Evolutionary conservation across 2,888 invertebrate species (phyloP).

Genomic region (Dione vanillae): DNA sequence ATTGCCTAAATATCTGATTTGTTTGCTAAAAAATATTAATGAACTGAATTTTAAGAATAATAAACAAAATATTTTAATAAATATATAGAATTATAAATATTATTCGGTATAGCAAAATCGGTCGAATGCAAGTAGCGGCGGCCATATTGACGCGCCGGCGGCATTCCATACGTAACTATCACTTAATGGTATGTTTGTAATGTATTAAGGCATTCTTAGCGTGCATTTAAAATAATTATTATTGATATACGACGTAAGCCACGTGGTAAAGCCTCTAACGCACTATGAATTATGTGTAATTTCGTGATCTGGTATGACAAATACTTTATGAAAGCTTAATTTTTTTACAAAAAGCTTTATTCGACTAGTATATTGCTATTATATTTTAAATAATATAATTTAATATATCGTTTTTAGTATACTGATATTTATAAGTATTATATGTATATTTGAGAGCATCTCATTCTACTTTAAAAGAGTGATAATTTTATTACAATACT

Average conservation of each 20-base stretch:
- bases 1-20: conserved; percentile 39
- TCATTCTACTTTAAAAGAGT: no score
- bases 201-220: conserved; percentile 16
- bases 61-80: no score
- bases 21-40: conserved; percentile 14
- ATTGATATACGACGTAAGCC: not conserved
- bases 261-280: not conserved
- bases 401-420: no score
- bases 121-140: conserved; percentile 2
- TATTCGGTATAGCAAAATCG: not conserved
- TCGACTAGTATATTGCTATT: no score
- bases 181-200: conserved; percentile 11
- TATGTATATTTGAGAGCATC: no score
- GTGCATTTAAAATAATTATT: not conserved
- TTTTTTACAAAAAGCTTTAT: no score
- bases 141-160: not conserved
- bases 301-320: no score
- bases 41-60: not conserved
- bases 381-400: no score
- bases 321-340: no score
- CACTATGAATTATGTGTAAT: not conserved
- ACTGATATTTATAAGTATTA: no score
- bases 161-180: conserved; percentile 19
- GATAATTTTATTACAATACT: not conserved
- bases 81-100: no score